Base-by-base conservation (phyloP, 1,140 invertebrate genomes). In the Hylaeus volcanicus region DNA sequence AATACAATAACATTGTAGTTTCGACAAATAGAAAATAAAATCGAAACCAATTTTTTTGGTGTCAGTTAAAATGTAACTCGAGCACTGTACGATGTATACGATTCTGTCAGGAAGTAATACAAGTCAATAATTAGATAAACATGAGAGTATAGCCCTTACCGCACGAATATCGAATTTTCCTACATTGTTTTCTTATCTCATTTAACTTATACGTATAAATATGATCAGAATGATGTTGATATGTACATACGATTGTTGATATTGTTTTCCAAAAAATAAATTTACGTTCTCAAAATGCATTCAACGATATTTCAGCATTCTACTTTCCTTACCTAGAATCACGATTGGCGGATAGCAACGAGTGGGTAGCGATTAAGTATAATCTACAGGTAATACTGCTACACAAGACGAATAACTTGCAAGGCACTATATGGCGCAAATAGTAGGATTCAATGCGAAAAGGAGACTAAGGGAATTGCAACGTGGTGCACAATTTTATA, bases 321-420 rank as follows among this genome's bases (percentile, higher is more conserved):
- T 37, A 65, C 41, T 84, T 87, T 26, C 74, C 87, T 89, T 88
- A 89, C 88, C 85, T 75, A 88, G 83, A 39, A 48, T 83, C 64
- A 82, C 63, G 73, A 86, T 78, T 83, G 74, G 26, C 61, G 80
- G 73, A 26, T 82, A 86, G 79, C 79, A 87, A 81, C 73, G 84
- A 79, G 53, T 88, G 79, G 58, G 78, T 83, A 86, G 51, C 56
- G 61, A 55, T 83, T 45, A 76, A 41, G 14, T 45, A 61, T 74
- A 69, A 58, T 83, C 70, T 86, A 80, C 64, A 39, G 41, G 56
- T 83, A 71, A 69, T 74, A 74, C 15, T 77, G 53, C 69, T n/a
- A 71, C 26, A 60, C 15, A 2, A 83, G 71, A 53, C 70, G 37
- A 63, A 53, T 80, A 78, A 26, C 74, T 51, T 61, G 12, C 15